Conservation (phyloP, 2,113 vertebrate genomes). For the Clarias gariepinus region DNA sequence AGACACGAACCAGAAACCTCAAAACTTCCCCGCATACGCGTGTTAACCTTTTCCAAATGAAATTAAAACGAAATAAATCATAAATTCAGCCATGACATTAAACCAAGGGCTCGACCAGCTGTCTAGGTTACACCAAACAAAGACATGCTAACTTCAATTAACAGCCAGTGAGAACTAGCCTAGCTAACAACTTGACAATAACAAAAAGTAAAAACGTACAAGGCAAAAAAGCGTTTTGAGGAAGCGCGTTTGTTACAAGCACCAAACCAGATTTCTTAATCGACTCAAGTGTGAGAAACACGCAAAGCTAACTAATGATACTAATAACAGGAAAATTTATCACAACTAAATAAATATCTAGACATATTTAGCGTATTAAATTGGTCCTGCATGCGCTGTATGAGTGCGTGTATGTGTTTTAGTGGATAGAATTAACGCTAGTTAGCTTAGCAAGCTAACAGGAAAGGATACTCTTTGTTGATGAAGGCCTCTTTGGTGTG, state of each 20-base stretch:
- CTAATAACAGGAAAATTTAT: not conserved
- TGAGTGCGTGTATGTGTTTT: too few species aligned
- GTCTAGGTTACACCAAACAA: not conserved
- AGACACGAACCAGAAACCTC: not conserved
- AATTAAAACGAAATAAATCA: too few species aligned
- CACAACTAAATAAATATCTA: not conserved
- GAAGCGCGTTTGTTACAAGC: too few species aligned
- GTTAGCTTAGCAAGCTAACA: not conserved
- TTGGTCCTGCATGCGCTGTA: not conserved
- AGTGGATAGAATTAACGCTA: not conserved
- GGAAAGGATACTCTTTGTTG: slow-evolving; percentile 93
- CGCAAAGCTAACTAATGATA: not conserved
- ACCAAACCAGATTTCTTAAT: not conserved
- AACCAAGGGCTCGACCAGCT: not conserved
- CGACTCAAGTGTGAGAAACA: not conserved
- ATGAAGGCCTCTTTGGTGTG: slow-evolving; percentile 95
- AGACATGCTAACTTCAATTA: not conserved
- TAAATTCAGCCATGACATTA: too few species aligned
- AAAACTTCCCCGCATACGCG: not conserved
- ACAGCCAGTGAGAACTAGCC: not conserved
- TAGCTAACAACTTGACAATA: not conserved
- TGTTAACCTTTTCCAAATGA: not conserved
- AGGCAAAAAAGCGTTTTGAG: too few species aligned
- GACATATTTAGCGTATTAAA: not conserved
- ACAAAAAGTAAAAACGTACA: not conserved